Percentiles rank a stretch among this genome's conserved stretches.
phyloP scores from a whole-genome alignment of 1,140 invertebrate species.

The Caenorhabditis briggsae region DNA sequence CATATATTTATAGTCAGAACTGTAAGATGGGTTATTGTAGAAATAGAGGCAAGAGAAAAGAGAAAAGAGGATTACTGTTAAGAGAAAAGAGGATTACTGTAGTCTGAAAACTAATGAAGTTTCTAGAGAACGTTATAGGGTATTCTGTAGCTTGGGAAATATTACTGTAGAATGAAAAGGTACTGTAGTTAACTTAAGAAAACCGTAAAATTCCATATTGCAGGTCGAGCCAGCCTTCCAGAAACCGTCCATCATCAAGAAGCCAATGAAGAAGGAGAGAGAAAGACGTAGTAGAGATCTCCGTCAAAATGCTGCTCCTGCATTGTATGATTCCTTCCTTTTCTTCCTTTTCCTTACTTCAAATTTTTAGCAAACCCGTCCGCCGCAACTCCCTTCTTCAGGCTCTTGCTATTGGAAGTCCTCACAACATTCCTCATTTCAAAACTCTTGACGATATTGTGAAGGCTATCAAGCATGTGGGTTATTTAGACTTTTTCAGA shows the following conservation, averaged over 20 bases:
- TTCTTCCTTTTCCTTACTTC: neutral
- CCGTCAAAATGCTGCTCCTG: slow-evolving; percentile 74
- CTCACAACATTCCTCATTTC: slow-evolving; percentile 77
- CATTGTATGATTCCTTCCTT: slow-evolving; percentile 69
- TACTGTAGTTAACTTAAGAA: no score
- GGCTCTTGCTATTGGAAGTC: slow-evolving; percentile 77
- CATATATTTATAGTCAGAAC: no score
- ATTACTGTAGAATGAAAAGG: no score
- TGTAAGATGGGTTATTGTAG: no score
- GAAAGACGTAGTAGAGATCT: slow-evolving; percentile 71
- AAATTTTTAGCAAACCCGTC: slow-evolving; percentile 72
- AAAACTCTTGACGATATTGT: slow-evolving; percentile 77
- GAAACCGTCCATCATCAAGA: slow-evolving; percentile 75
- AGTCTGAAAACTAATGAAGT: no score
- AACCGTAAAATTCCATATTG: slow-evolving; percentile 3
- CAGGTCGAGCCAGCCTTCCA: slow-evolving; percentile 62
- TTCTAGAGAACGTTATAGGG: no score
- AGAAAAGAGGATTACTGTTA: no score
- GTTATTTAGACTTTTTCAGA: slow-evolving; percentile 13
- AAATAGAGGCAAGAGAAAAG: no score
- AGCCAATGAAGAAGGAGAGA: slow-evolving; percentile 77
- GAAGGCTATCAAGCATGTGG: slow-evolving; percentile 75
- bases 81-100: no score
- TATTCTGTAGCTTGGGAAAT: no score
- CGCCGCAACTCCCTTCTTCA: slow-evolving; percentile 76